Evolutionary conservation across 2,113 vertebrate genomes (phyloP), one percentile per base, ranked within the genome.

Genomic region (Tachuris rubrigastra): DNA sequence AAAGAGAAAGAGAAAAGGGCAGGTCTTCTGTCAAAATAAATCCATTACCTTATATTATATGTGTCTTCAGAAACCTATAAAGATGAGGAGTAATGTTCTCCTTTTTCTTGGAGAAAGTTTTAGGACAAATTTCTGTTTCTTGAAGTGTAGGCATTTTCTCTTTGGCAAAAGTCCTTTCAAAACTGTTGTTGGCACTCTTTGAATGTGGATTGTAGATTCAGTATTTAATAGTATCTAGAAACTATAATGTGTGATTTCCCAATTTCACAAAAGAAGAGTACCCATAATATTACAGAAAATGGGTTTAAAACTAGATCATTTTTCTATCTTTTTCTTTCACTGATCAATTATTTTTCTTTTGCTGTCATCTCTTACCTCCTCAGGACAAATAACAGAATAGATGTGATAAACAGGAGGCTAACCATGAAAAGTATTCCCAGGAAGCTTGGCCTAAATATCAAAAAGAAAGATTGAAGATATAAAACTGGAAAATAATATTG

Each of bases 31-130:
- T 62, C 91, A 94, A 95, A 96, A 68, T 41, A 92, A 95, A 94
- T 80, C 62, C 47, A 56, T 92, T 94, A 91, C 30, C 33, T 97
- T 71, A 92, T 81, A 81, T 89, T 81, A 85, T 72, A 84, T 33
- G 55, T 82, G 67, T 92, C 74, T 85, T 96, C 69, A 78, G 85
- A 91, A 91, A 90, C 30, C 15, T 1, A 1, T 76, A 85, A 72
- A 80, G 47, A 83, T 1, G 4, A 46, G 25, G 25, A 85, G 22
- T 77, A 96, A 89, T 56, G 56, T 82, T 92, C 87, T 93, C 11
- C 41, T 53, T 65, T 72, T 93, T 65, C 74, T 59, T 79, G 69
- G 53, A 81, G 85, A 42, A 96, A 62, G 41, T 49, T 83, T 69
- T 75, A 52, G 62, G 44, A 94, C 67, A 94, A 11, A 85, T 59